These are phyloP conservation scores for Drosophila paucipuncta DNA, from an alignment of 2,888 invertebrate species.

Conservation along the genomic window DNA sequence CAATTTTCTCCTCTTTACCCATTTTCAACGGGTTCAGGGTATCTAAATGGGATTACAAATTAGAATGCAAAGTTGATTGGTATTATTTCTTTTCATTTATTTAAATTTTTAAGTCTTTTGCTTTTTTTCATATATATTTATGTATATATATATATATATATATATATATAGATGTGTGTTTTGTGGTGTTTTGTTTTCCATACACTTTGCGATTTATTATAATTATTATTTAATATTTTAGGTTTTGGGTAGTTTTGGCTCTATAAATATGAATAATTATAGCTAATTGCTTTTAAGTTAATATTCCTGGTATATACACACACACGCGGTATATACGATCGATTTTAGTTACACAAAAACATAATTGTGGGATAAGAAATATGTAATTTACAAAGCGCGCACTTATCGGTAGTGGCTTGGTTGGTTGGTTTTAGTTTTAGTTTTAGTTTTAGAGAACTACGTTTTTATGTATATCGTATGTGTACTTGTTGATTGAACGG, in stretches of 20 bases:
- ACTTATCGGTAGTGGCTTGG: slow-evolving; percentile 16
- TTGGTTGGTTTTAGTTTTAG: neutral
- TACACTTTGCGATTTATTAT: slow-evolving; percentile 57
- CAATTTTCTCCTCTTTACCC: neutral
- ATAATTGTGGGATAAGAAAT: slow-evolving; percentile 48
- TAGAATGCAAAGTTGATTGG: slow-evolving; percentile 44
- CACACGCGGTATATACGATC: slow-evolving; percentile 62
- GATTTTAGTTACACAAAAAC: slow-evolving; percentile 62
- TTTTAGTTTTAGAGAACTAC: slow-evolving; percentile 31
- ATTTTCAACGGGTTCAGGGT: neutral
- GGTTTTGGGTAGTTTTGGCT: slow-evolving; percentile 78
- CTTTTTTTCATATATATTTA: slow-evolving; percentile 61
- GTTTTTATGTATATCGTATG: slow-evolving; percentile 31
- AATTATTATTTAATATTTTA: slow-evolving; percentile 66
- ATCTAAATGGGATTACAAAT: neutral
- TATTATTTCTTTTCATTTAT: slow-evolving; percentile 80
- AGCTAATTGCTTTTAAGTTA: slow-evolving; percentile 80
- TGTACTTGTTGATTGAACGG: slow-evolving; percentile 41
- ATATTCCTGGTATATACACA: slow-evolving; percentile 74
- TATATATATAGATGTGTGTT: slow-evolving; percentile 15
- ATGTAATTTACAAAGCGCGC: slow-evolving; percentile 55
- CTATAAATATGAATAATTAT: slow-evolving; percentile 79
- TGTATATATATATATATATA: slow-evolving; percentile 18
- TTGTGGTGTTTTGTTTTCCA: slow-evolving; percentile 60
- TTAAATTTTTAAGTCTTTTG: slow-evolving; percentile 80